Conservation (phyloP, 2,113 vertebrate genomes). For the Uria aalge region DNA sequence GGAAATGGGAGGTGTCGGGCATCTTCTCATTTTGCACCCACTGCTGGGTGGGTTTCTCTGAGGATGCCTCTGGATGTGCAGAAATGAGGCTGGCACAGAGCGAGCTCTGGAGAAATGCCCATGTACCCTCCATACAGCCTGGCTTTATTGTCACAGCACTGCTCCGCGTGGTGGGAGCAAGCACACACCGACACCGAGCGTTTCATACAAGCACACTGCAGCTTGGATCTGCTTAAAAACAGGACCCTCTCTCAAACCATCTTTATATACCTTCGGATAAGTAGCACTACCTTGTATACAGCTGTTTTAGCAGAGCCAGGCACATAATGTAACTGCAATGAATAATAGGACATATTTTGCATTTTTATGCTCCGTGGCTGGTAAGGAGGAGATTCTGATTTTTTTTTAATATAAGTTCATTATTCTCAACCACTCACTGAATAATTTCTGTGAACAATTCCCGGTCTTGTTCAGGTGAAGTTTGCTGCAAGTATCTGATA, state of each 20-base stretch:
- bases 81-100: not conserved
- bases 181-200: accelerated
- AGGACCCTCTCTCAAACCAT: not conserved
- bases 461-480: not conserved
- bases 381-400: not conserved
- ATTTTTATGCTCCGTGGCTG: not conserved
- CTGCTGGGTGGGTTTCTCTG: not conserved
- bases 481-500: not conserved
- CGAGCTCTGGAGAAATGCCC: not conserved
- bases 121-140: accelerated
- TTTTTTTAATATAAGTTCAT: not conserved
- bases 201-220: not conserved
- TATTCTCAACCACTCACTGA: not conserved
- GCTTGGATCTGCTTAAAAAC: not conserved
- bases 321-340: not conserved
- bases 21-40: not conserved
- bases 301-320: not conserved
- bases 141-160: not conserved
- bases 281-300: not conserved
- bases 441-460: not conserved
- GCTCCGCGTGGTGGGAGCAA: accelerated
- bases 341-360: not conserved
- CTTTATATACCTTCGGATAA: not conserved
- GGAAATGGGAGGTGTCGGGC: accelerated
- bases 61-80: not conserved